Evolutionary conservation across 2,797 vertebrate species (phyloP).

Genomic region (Emys orbicularis): DNA sequence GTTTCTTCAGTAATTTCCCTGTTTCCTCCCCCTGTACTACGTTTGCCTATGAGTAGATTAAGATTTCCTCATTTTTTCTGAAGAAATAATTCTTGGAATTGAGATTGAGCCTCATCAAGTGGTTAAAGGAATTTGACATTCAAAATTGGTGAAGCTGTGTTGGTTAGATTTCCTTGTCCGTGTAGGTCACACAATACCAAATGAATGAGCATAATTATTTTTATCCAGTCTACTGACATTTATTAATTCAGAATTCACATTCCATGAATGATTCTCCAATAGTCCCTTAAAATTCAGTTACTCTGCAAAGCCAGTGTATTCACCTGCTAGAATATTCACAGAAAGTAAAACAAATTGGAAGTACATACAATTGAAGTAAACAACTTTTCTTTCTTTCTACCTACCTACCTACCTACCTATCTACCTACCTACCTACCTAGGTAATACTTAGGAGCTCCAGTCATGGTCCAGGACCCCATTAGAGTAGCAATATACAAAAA

Average conservation of each 20-base stretch:
- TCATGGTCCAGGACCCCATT: neutral
- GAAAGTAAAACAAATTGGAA: neutral
- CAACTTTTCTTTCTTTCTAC: too few relatives aligned
- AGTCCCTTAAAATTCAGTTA: neutral
- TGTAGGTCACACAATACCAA: neutral
- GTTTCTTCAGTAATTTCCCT: neutral
- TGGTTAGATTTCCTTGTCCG: neutral
- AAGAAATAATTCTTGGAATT: neutral
- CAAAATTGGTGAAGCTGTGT: neutral
- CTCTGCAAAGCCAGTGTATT: neutral
- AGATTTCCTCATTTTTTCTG: neutral
- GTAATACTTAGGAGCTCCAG: neutral
- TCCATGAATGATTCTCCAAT: neutral
- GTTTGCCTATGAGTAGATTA: neutral
- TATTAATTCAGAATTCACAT: neutral
- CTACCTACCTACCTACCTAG: too few relatives aligned
- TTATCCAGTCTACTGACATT: accelerated
- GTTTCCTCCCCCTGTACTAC: neutral
- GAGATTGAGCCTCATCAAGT: accelerated
- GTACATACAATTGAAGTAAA: neutral
- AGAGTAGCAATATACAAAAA: neutral
- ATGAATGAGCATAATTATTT: neutral
- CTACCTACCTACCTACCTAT: too few relatives aligned
- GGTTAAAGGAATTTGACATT: neutral
- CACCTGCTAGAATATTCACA: neutral